phyloP scores from a whole-genome alignment of 2,797 vertebrate species.

The Micropoecilia bifurca region DNA sequence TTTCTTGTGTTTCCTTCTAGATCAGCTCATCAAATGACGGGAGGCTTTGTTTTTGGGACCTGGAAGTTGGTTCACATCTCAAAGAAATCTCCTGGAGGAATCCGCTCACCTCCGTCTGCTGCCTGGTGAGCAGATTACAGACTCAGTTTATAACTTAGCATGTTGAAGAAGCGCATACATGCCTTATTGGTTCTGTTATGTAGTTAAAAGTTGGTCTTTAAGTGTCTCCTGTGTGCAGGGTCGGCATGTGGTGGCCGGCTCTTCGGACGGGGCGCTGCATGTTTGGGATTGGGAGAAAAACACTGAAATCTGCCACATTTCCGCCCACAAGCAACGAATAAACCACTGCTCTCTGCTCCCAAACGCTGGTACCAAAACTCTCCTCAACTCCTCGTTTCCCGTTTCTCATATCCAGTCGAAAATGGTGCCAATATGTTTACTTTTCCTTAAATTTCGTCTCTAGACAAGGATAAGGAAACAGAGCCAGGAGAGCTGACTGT shows the following conservation, averaged over 20 bases:
- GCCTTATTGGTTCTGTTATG: background rate
- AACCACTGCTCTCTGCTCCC: conserved; percentile 76
- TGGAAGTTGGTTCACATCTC: conserved; percentile 63
- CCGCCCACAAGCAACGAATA: conserved; percentile 81
- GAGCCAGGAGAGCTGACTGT: conserved; percentile 76
- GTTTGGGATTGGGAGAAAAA: conserved; percentile 84
- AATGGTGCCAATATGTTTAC: too few species aligned
- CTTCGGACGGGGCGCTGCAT: conserved; percentile 82
- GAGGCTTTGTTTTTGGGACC: conserved; percentile 84
- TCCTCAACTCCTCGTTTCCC: background rate
- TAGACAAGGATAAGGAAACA: conserved; percentile 51
- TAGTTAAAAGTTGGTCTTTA: background rate
- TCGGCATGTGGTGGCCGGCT: conserved; percentile 78
- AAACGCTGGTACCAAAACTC: conserved; percentile 39
- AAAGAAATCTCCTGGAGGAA: conserved; percentile 79
- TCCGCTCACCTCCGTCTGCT: conserved; percentile 80
- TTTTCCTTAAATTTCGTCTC: background rate
- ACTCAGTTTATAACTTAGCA: background rate
- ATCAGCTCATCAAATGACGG: conserved; percentile 88
- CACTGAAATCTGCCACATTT: conserved; percentile 83
- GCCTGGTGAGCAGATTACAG: conserved; percentile 73
- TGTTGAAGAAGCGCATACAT: too few species aligned
- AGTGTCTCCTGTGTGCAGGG: conserved; percentile 67
- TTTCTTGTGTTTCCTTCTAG: conserved; percentile 62
- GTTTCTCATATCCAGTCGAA: too few species aligned